Percentiles rank a stretch among this genome's conserved stretches.
Evolutionary conservation across 2,113 vertebrate species (phyloP).

Genomic region (Crotalus horridus): DNA sequence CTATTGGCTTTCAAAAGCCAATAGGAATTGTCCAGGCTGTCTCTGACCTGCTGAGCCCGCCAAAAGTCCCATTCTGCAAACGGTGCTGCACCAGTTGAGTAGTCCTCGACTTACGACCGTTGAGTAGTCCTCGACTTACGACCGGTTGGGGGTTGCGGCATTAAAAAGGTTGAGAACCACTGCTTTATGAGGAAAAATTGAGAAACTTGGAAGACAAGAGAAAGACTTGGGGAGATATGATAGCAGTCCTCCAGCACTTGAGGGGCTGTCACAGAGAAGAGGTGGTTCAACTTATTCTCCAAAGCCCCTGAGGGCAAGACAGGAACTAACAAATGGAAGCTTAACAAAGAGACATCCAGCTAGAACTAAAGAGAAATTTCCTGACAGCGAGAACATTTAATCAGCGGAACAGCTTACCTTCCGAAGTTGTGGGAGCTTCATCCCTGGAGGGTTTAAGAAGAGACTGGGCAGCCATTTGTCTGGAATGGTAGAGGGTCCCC

Average conservation of each 20-base stretch:
- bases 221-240: neutral
- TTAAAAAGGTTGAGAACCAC: no score
- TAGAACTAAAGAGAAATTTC: neutral
- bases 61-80: no score
- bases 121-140: no score
- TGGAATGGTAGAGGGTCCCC: neutral
- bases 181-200: neutral
- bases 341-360: neutral
- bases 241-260: neutral
- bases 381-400: neutral
- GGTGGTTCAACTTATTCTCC: neutral
- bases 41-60: no score
- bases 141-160: no score
- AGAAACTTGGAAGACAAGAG: neutral
- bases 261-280: neutral
- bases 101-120: no score
- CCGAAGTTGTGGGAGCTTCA: neutral
- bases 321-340: neutral
- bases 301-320: neutral
- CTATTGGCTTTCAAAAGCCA: no score
- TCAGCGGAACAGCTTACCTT: neutral
- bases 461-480: neutral
- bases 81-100: no score
- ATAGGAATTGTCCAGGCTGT: no score
- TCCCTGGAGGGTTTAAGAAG: neutral